A percentile compares a stretch with the other conserved stretches of the same genome.
These are phyloP conservation scores for Sparus aurata DNA, from an alignment of 2,797 vertebrate genomes.

Conservation along the genomic window DNA sequence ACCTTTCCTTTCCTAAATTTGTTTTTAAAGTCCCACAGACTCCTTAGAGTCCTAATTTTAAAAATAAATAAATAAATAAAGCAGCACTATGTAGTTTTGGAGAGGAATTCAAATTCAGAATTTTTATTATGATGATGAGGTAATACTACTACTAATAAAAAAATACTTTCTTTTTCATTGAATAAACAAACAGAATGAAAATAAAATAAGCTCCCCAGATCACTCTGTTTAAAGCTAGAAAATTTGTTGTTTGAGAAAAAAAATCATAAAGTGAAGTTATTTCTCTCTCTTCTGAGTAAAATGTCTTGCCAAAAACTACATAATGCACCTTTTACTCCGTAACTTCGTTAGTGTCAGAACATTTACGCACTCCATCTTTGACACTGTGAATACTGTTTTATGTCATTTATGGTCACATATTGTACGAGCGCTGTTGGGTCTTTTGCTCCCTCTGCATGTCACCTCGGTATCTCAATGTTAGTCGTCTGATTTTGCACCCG, in stretches of 20 bases:
- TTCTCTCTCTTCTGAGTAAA: no score
- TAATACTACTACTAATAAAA: no score
- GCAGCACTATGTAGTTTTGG: no score
- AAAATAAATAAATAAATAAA: neutral
- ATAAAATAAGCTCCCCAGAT: no score
- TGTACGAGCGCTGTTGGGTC: neutral
- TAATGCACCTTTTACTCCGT: neutral
- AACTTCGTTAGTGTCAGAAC: neutral
- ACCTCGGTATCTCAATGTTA: neutral
- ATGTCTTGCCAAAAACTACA: no score
- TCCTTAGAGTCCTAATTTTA: neutral
- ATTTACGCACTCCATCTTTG: neutral
- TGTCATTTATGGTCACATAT: neutral
- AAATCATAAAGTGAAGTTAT: no score
- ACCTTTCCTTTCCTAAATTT: neutral
- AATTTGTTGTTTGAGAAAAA: no score
- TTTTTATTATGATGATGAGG: no score
- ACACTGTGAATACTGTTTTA: constrained; percentile 3
- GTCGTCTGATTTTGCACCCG: neutral
- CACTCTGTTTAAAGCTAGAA: no score
- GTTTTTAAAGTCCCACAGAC: neutral
- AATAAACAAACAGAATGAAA: no score
- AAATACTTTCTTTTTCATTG: no score
- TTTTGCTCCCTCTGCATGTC: neutral
- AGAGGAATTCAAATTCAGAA: no score